Conservation (phyloP, 2,888 invertebrate genomes). For the Drosophila buzzatii region DNA sequence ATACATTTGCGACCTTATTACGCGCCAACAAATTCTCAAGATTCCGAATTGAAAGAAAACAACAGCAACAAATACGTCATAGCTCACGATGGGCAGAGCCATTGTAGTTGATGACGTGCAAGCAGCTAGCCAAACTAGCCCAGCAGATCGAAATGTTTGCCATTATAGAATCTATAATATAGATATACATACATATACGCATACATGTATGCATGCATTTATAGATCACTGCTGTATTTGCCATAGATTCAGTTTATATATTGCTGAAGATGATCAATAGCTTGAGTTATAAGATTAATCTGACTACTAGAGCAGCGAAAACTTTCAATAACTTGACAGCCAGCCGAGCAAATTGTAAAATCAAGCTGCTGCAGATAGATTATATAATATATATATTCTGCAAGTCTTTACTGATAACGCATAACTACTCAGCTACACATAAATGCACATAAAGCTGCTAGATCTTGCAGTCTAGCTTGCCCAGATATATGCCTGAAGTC, state of each 20-base stretch:
- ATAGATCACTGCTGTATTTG: not conserved
- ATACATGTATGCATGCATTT: not conserved
- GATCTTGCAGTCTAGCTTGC: not conserved
- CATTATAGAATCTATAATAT: no score
- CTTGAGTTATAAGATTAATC: no score
- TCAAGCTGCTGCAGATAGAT: not conserved
- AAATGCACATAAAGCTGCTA: no score
- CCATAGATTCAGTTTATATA: no score
- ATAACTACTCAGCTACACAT: no score
- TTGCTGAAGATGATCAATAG: no score
- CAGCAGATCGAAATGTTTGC: constrained; percentile 4
- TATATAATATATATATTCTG: not conserved
- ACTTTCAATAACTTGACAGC: not conserved
- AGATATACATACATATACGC: not conserved
- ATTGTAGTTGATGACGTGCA: constrained; percentile 47
- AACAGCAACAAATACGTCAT: constrained; percentile 1
- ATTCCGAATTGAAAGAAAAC: constrained; percentile 37
- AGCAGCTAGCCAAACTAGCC: constrained; percentile 20
- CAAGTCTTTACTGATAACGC: no score
- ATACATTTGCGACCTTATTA: constrained; percentile 40
- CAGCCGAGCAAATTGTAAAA: not conserved
- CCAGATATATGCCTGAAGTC: not conserved
- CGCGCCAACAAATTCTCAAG: constrained; percentile 39
- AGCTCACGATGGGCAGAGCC: constrained; percentile 25
- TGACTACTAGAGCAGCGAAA: no score